phyloP scores from a whole-genome alignment of 2,888 invertebrate genomes.

The Archips xylosteana region DNA sequence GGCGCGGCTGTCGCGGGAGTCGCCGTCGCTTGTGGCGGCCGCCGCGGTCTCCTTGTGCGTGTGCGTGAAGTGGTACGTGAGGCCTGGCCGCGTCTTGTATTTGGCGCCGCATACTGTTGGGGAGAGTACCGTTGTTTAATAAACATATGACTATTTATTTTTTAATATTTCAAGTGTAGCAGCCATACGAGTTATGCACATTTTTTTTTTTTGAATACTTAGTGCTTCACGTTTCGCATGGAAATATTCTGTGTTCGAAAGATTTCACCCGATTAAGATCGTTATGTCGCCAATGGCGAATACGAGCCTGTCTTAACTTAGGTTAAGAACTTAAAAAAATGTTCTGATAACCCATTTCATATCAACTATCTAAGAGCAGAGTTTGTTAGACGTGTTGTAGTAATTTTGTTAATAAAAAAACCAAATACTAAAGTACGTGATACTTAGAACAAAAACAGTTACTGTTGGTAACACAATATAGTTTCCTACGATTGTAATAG shows the following conservation, averaged over 20 bases:
- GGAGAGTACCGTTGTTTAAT: too few species aligned
- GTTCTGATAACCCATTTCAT: too few species aligned
- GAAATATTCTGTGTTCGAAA: neutral
- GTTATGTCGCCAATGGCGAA: neutral
- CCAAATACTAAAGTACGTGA: too few species aligned
- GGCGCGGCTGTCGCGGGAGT: slow-evolving; percentile 68
- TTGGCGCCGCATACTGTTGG: slow-evolving; percentile 94
- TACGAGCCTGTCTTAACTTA: neutral
- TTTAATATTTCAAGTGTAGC: neutral
- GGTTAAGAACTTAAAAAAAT: too few species aligned
- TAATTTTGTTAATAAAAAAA: neutral
- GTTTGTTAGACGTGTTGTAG: neutral
- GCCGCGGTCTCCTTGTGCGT: slow-evolving; percentile 89
- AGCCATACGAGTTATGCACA: too few species aligned
- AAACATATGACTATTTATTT: neutral
- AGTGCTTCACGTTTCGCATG: too few species aligned
- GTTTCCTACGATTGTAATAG: neutral
- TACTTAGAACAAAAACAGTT: too few species aligned
- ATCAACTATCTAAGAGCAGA: too few species aligned
- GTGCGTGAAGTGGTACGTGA: slow-evolving; percentile 98
- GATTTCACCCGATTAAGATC: neutral
- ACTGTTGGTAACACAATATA: neutral
- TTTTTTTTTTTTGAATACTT: too few species aligned
- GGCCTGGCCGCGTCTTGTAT: slow-evolving; percentile 98
- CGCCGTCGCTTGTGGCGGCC: slow-evolving; percentile 65